These are phyloP conservation scores for Nixonia krombeini DNA, from an alignment of 1,140 invertebrate species.

Conservation along the genomic window DNA sequence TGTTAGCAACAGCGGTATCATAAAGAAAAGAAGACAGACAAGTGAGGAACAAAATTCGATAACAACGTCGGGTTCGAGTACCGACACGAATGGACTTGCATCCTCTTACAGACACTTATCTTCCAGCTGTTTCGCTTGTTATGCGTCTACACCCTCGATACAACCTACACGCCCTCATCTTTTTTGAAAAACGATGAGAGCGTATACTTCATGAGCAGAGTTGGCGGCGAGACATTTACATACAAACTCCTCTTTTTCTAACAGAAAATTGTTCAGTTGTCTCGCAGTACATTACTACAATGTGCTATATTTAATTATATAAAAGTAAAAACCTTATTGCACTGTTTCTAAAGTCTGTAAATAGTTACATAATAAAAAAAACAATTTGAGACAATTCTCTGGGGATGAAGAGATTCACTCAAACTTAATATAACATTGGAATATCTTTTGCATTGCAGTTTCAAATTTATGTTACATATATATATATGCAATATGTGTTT, in stretches of 20 bases:
- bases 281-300: too few relatives aligned
- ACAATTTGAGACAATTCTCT: too few relatives aligned
- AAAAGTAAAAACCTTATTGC: too few relatives aligned
- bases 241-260: slow-evolving; percentile 26
- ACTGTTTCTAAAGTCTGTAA: too few relatives aligned
- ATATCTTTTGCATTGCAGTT: too few relatives aligned
- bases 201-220: slow-evolving; percentile 29
- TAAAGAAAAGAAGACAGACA: slow-evolving; percentile 9
- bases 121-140: slow-evolving; percentile 35
- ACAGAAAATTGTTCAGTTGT: background rate
- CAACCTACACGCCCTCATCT: slow-evolving; percentile 29
- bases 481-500: too few relatives aligned
- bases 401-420: too few relatives aligned
- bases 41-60: slow-evolving; percentile 21
- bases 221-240: slow-evolving; percentile 33
- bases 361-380: too few relatives aligned
- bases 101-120: slow-evolving; percentile 42
- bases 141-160: slow-evolving; percentile 45
- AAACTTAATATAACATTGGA: too few relatives aligned
- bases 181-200: slow-evolving; percentile 28
- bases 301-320: too few relatives aligned
- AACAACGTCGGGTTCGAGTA: slow-evolving; percentile 32
- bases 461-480: too few relatives aligned
- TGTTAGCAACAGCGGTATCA: slow-evolving; percentile 18
- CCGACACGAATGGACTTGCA: slow-evolving; percentile 21